These are phyloP conservation scores for Tympanuchus pallidicinctus DNA, from an alignment of 2,113 vertebrate species.

Conservation along the genomic window DNA sequence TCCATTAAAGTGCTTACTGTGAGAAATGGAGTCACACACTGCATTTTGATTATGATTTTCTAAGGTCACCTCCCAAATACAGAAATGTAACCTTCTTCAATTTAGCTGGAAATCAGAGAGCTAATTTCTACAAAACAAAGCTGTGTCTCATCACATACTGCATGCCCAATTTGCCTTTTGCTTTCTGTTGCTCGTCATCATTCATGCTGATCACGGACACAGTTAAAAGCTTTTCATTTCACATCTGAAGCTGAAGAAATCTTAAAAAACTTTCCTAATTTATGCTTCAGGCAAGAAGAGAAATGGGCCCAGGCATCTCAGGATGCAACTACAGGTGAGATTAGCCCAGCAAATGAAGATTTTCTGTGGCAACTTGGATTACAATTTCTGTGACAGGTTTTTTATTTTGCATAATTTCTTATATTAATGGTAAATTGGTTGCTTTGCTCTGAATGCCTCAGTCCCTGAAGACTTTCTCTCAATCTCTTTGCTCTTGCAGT, in stretches of 20 bases:
- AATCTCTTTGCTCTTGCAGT: too few relatives aligned
- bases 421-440: background rate
- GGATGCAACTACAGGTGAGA: background rate
- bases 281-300: background rate
- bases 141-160: background rate
- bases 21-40: background rate
- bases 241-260: background rate
- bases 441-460: background rate
- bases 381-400: background rate
- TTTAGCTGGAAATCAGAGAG: background rate
- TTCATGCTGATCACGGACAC: background rate
- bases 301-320: background rate
- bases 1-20: background rate
- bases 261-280: background rate
- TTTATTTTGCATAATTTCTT: background rate
- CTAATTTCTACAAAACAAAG: slow-evolving; percentile 8
- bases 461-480: background rate
- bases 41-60: background rate
- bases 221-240: background rate
- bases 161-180: accelerated
- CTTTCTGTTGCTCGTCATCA: background rate
- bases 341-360: background rate
- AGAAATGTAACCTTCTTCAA: background rate
- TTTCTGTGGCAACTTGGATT: background rate
- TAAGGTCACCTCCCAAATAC: background rate